These are phyloP conservation scores for Drosophila hydei DNA, from an alignment of 1,140 invertebrate genomes.

Conservation along the genomic window DNA sequence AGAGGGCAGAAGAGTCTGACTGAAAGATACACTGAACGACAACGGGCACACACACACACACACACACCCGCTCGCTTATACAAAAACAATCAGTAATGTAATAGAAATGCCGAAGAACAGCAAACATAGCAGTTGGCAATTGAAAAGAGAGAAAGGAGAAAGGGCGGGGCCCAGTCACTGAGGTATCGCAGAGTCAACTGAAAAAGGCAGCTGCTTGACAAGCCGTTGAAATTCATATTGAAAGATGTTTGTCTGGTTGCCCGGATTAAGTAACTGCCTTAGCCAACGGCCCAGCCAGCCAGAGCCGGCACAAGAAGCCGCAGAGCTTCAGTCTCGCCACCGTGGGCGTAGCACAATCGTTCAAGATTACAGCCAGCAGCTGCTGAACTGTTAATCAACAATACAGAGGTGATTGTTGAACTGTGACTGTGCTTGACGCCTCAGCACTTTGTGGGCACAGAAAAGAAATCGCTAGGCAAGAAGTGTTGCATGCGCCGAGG, in stretches of 20 bases:
- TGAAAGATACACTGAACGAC: slow-evolving; percentile 23
- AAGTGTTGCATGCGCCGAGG: not conserved
- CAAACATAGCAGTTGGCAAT: slow-evolving; percentile 36
- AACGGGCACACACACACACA: slow-evolving; percentile 45
- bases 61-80: slow-evolving; percentile 37
- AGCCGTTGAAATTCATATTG: slow-evolving; percentile 82
- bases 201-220: slow-evolving; percentile 74
- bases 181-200: not conserved
- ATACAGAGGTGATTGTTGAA: too few relatives aligned
- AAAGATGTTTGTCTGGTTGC: slow-evolving; percentile 69
- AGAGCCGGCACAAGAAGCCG: not conserved
- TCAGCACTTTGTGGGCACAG: too few relatives aligned
- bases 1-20: slow-evolving; percentile 15
- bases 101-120: slow-evolving; percentile 66
- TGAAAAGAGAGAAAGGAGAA: slow-evolving; percentile 14
- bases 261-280: slow-evolving; percentile 65
- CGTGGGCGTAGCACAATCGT: not conserved
- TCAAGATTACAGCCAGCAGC: too few relatives aligned
- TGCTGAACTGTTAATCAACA: too few relatives aligned
- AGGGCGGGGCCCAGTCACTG: slow-evolving; percentile 37
- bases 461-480: not conserved
- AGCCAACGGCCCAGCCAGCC: not conserved
- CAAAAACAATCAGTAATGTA: slow-evolving; percentile 80
- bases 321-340: too few relatives aligned
- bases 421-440: too few relatives aligned